These are phyloP conservation scores for Sebastolobus altivelis DNA, from an alignment of 2,797 vertebrate species.

Conservation along the genomic window DNA sequence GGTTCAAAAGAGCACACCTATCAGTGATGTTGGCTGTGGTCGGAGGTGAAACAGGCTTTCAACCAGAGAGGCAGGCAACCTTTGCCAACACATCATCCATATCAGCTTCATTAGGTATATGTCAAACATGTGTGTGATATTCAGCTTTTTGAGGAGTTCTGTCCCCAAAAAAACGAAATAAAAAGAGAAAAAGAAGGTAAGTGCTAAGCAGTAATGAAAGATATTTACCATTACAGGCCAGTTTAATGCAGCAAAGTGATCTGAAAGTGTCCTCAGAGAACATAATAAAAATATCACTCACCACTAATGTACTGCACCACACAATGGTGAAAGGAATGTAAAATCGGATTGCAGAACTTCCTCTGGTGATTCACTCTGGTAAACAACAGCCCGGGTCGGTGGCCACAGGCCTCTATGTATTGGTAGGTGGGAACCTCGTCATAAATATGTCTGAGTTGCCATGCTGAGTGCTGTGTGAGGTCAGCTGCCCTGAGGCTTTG, in stretches of 20 bases:
- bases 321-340: constrained; percentile 13
- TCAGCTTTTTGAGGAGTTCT: not conserved
- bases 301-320: not conserved
- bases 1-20: not conserved
- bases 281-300: not conserved
- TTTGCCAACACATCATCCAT: not conserved
- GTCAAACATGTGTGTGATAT: not conserved
- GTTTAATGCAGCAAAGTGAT: constrained; percentile 9
- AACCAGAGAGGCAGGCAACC: not conserved
- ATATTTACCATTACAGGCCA: not conserved
- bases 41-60: not conserved
- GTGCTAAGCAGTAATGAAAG: not conserved
- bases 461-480: constrained; percentile 40
- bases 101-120: not conserved
- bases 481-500: constrained; percentile 26
- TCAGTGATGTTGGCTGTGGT: not conserved
- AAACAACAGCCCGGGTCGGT: constrained; percentile 41
- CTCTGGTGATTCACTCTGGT: constrained; percentile 23
- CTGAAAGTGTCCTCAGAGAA: constrained; percentile 1
- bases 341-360: constrained; percentile 19
- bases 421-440: constrained; percentile 29
- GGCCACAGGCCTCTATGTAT: constrained; percentile 27
- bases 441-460: constrained; percentile 44
- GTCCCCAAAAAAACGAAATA: not conserved
- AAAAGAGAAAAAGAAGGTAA: not conserved